A percentile compares a stretch with the other conserved stretches of the same genome.
phyloP scores from a whole-genome alignment of 1,140 invertebrate species.

The Drosophila nannoptera region DNA sequence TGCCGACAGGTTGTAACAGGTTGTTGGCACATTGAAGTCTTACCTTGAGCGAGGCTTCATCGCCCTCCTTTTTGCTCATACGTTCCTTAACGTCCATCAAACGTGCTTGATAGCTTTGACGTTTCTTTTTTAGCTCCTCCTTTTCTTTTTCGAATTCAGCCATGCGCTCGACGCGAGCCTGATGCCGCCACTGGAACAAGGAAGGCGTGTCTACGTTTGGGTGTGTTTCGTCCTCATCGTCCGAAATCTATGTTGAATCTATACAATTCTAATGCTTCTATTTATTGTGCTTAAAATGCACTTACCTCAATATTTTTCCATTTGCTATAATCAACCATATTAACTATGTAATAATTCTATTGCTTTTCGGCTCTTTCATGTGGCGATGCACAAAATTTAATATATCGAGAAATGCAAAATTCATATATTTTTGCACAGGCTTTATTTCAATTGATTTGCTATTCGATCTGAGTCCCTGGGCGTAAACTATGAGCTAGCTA shows the following conservation, averaged over 20 bases:
- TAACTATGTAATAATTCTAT: slow-evolving; percentile 19
- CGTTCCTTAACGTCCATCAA: slow-evolving; percentile 84
- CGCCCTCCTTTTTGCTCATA: slow-evolving; percentile 80
- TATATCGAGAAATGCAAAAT: slow-evolving; percentile 29
- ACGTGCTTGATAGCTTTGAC: slow-evolving; percentile 83
- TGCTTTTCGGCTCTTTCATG: slow-evolving; percentile 41
- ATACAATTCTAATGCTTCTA: slow-evolving; percentile 10
- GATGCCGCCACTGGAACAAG: slow-evolving; percentile 97
- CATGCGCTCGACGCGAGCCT: slow-evolving; percentile 97
- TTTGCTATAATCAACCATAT: slow-evolving; percentile 96
- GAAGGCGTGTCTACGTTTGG: slow-evolving; percentile 99
- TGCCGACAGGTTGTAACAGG: neutral
- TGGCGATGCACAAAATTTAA: slow-evolving; percentile 17
- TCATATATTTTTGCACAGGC: too few relatives aligned
- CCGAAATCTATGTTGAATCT: slow-evolving; percentile 90
- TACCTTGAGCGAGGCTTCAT: slow-evolving; percentile 79
- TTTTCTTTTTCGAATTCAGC: slow-evolving; percentile 90
- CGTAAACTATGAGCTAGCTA: too few relatives aligned
- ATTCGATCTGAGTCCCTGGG: too few relatives aligned
- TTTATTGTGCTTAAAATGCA: neutral
- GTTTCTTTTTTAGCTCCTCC: slow-evolving; percentile 84
- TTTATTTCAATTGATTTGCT: too few relatives aligned
- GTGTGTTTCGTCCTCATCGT: slow-evolving; percentile 99
- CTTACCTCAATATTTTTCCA: slow-evolving; percentile 97
- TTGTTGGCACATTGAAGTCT: slow-evolving; percentile 5